Evolutionary conservation across 2,888 invertebrate species (phyloP), one percentile per base, ranked within the genome.

Genomic region (Pecten maximus): DNA sequence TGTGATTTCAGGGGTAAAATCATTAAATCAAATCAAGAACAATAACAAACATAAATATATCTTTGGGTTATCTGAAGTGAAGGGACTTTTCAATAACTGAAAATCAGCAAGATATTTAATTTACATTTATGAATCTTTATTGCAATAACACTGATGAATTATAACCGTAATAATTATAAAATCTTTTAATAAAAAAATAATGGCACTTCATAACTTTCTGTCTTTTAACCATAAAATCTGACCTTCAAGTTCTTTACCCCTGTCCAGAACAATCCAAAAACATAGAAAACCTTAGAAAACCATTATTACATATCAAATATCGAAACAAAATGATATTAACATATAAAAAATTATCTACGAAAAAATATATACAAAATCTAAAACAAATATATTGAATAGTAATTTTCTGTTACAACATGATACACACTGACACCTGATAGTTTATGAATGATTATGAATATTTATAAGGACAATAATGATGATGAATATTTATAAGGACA

Each of bases 281-380:
- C 16, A 28, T 16, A 74, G 8, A 74, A 74, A 74, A 28, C 28
- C 35, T 74, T 35, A 74, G 28, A 10, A 74, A 60, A 54, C 28
- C 74, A 74, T 35, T 10, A 74, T 10, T 19, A 1, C 28, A 35
- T 35, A 74, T 74, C 28, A 28, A 74, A 74, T 35, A 0, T 28
- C 35, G 10, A 8, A 35, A 74, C 35, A 35, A 23, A 74, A 74
- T 19, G 28, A 74, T 35, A 28, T 15, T 54, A 74, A 74, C 35
- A 74, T 74, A 74, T 74, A 74, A 74, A 74, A 74, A 74, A 74
- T 28, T 74, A 35, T 74, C 35, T 35, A 74, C 6, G 74, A 74
- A 74, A 74, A 74, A 54, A 54, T 54, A 35, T 74, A 28, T 74
- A 35, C 74, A 74, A 74, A 74, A 74, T 74, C 74, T 74, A 74